These are phyloP conservation scores for Eupithecia subumbrata DNA, from an alignment of 2,888 invertebrate genomes.

Conservation along the genomic window DNA sequence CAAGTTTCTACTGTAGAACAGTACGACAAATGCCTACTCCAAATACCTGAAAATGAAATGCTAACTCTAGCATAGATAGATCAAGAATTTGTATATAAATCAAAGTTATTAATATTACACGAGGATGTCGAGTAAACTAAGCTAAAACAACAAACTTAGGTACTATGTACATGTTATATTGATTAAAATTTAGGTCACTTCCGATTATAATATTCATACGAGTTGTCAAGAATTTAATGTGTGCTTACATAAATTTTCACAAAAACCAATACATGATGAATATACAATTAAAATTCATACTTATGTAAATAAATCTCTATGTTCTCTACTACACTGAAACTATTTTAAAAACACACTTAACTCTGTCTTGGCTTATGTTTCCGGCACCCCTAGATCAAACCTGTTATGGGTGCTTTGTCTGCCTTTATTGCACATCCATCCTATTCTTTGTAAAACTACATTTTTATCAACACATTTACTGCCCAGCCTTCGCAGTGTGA, in stretches of 20 bases:
- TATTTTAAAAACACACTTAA: not conserved
- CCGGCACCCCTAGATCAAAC: not conserved
- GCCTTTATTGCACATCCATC: not conserved
- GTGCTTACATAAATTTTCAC: not conserved
- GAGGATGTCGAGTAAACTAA: not conserved
- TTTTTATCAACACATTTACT: not conserved
- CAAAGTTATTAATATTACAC: not conserved
- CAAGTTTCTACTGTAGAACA: not conserved
- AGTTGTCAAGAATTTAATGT: not conserved
- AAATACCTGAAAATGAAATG: not conserved
- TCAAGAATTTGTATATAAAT: not conserved
- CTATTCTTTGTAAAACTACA: not conserved
- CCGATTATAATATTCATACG: not conserved
- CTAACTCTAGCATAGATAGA: not conserved
- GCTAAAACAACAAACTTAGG: not conserved
- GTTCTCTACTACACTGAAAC: not conserved
- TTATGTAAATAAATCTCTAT: not conserved
- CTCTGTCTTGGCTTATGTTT: not conserved
- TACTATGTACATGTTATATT: not conserved
- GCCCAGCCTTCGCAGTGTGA: not conserved
- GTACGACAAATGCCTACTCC: not conserved
- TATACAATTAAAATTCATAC: not conserved
- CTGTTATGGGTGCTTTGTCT: not conserved
- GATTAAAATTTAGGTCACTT: not conserved
- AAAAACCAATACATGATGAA: not conserved